Conservation (phyloP, 2,888 invertebrate species). For the Congeria kusceri region DNA sequence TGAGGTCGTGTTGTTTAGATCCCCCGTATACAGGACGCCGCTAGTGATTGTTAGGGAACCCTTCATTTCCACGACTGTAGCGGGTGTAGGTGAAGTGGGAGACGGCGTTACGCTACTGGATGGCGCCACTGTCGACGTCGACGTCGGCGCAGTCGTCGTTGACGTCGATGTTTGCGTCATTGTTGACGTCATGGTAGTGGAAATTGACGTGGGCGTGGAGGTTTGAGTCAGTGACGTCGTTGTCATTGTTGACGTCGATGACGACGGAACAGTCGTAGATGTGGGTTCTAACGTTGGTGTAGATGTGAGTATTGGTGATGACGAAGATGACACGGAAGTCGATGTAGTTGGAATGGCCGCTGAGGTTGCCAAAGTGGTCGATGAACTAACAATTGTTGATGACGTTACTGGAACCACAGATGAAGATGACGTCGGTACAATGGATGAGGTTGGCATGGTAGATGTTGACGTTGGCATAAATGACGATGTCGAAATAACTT, state of each 20-base stretch:
- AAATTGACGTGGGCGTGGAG: conserved; percentile 1
- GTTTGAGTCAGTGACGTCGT: conserved; percentile 20
- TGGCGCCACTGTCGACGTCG: conserved; percentile 8
- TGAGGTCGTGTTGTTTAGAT: conserved; percentile 32
- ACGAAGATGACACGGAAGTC: not conserved
- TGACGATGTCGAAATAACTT: no score
- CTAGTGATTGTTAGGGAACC: conserved; percentile 49
- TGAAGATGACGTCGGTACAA: no score
- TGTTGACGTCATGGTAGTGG: conserved; percentile 7
- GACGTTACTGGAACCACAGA: not conserved
- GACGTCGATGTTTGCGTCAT: conserved; percentile 8
- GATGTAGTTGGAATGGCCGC: not conserved
- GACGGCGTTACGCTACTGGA: conserved; percentile 13
- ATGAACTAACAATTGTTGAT: no score
- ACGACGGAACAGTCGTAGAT: conserved; percentile 19
- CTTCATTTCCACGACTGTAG: conserved; percentile 11
- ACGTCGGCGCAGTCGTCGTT: conserved; percentile 19
- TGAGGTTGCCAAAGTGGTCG: not conserved
- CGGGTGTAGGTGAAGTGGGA: conserved; percentile 10
- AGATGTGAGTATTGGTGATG: conserved; percentile 9
- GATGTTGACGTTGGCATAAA: not conserved
- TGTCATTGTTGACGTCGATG: conserved; percentile 16
- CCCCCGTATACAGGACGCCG: conserved; percentile 23
- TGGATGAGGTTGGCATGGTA: no score
- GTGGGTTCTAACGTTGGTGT: conserved; percentile 17